Conservation (phyloP, 2,113 vertebrate species). For the human (Homo sapiens) region GRCh38 chr4:99925001-99925500, state of each 20-base stretch:
- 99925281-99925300: neutral
- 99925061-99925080: neutral
- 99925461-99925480: neutral
- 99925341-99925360: neutral
- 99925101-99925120: neutral
- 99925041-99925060: neutral
- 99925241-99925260: neutral
- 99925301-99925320: neutral
- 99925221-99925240: neutral
- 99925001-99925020: neutral
- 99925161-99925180: neutral
- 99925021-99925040: neutral
- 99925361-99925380: neutral
- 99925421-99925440: neutral
- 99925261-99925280: neutral
- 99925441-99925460: neutral
- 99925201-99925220: neutral
- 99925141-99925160: neutral
- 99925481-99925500: neutral
- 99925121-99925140: neutral
- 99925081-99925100: neutral
- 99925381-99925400: conserved; percentile 18
- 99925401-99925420: neutral
- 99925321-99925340: neutral
- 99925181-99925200: neutral